These are phyloP conservation scores for Megatriorchis doriae DNA, from an alignment of 2,113 vertebrate genomes.

Conservation along the genomic window DNA sequence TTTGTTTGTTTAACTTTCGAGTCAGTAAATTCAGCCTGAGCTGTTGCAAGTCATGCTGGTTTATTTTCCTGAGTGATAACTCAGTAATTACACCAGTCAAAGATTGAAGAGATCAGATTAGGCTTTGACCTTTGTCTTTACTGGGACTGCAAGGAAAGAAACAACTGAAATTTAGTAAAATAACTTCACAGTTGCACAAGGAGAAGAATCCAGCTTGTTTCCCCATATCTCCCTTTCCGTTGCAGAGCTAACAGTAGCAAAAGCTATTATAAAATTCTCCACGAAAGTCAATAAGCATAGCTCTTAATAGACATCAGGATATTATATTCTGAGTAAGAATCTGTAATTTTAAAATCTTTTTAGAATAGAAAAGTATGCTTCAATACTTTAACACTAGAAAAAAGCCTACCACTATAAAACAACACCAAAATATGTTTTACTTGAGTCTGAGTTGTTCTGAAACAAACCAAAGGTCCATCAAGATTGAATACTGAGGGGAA, in stretches of 20 bases:
- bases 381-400: not conserved
- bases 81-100: not conserved
- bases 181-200: not conserved
- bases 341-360: not conserved
- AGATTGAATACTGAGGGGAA: not conserved
- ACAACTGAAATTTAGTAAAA: not conserved
- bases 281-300: not conserved
- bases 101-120: not conserved
- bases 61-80: not conserved
- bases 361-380: not conserved
- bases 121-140: not conserved
- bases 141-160: not conserved
- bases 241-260: not conserved
- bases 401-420: not conserved
- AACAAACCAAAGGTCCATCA: slow-evolving; percentile 1
- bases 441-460: not conserved
- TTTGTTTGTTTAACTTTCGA: slow-evolving; percentile 30
- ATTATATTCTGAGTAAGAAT: not conserved
- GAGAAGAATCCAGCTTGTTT: not conserved
- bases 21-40: not conserved
- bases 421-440: not conserved
- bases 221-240: not conserved
- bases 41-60: slow-evolving; percentile 8
- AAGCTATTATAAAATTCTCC: not conserved
- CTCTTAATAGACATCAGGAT: not conserved